Base-by-base conservation (phyloP, 2,113 vertebrate species). In the Camarhynchus parvulus region DNA sequence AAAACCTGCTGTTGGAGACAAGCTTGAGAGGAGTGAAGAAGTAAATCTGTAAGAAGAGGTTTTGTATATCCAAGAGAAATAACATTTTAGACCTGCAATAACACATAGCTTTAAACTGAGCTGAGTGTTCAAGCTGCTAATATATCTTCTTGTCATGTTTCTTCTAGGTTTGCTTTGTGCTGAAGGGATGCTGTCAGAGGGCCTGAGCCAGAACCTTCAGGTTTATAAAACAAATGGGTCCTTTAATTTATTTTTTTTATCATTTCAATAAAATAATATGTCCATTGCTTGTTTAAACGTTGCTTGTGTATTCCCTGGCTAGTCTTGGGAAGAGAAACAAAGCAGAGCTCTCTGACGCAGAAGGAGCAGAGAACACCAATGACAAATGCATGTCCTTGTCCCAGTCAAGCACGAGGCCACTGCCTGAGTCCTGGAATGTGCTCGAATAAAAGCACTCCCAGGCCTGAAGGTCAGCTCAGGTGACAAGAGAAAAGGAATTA, bases 21-120 rank as follows among this genome's bases (percentile, higher is more conserved):
- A 81, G 14, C 33, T 12, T 0, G 7, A 87, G 61, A 77, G 13
- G 15, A 75, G 7, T 37, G 47, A 82, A 81, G 52, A 46, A 82
- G 85, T 78, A 78, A 80, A 91, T 67, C 37, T 81, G 50, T 69
- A 77, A 69, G 85, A 83, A 81, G 56, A 91, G 25, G 39, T 46
- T 92, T 95, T 91, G 74, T 92, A 68, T 95, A 92, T 72, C 33
- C 41, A 91, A 50, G 30, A 89, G 80, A 84, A 91, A 89, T 82
- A 95, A 89, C 74, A 79, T 91, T 96, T 94, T 92, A 89, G 79
- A 90, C 52, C 56, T 68, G 41, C 62, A 82, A 23, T 82, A 91
- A 92, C 62, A 82, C 41, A 47, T 5, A 72, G 22, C 27, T 39
- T 67, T 75, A 87, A 81, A 94, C 3, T 31, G 21, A 91, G 63